Evolutionary conservation across 1,140 invertebrate species (phyloP), one percentile per base, ranked within the genome.

Genomic region (Cryptotermes secundus): DNA sequence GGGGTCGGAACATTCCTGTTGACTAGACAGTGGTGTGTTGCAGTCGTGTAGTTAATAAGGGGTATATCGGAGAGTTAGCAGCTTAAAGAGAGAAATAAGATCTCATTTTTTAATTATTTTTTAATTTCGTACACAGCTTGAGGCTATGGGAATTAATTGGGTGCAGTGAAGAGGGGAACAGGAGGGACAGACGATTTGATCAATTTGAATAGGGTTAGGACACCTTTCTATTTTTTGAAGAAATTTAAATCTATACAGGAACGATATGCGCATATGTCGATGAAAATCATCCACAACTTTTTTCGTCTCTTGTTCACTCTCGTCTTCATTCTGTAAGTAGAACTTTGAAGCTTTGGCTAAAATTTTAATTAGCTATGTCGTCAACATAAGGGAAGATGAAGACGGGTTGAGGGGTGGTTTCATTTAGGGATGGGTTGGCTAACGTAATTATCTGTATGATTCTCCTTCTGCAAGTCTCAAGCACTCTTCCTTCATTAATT

Each of bases 301-400:
- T 3, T 49, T 22, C 19, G 3, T 49, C 19, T 22, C 19, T 49
- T 49, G 16, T 49, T 19, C 45, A 19, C 45, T 49, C 3, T 49
- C 14, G 14, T 49, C 45, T 49, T 49, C 45, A 49, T 49, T 49
- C 45, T 49, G 12, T 49, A 49, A 19, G 59, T 31, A 72, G 59
- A 72, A n/a, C 26, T 72, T 72, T 7, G 59, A 26, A n/a, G 59
- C 2, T 14, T 49, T 31, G n/a, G n/a, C n/a, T 72, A 16, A 72
- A 72, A 72, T 72, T 72, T 72, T 72, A 72, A 72, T 72, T 72
- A 72, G 59, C 26, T 72, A 31, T 72, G 59, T 31, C 59, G 26
- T 72, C 59, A 31, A 72, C 59, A 72, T 31, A 72, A 31, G 59
- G n/a, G 26, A 31, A 72, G n/a, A 72, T 26, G 59, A 31, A n/a